phyloP scores from a whole-genome alignment of 2,113 vertebrate species.

The Callospermophilus lateralis region DNA sequence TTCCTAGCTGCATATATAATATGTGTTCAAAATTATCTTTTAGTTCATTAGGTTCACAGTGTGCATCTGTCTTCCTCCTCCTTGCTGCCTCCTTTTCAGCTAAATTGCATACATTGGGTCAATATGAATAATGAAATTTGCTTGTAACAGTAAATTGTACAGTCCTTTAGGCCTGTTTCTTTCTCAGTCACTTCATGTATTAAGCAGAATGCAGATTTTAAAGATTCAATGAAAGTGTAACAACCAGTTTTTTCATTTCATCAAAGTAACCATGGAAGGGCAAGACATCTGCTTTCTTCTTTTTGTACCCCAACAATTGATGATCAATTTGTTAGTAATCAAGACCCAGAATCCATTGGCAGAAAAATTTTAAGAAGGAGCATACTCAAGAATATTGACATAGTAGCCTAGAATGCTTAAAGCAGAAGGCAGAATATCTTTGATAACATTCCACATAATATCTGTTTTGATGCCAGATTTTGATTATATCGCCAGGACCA shows the following conservation, averaged over 20 bases:
- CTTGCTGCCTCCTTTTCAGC: not conserved
- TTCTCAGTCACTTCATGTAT: not conserved
- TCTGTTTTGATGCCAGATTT: not conserved
- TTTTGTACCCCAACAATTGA: conserved; percentile 10
- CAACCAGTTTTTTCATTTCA: not conserved
- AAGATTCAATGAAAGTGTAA: not conserved
- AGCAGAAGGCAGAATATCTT: not conserved
- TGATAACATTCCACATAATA: conserved; percentile 18
- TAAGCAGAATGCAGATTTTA: conserved; percentile 24
- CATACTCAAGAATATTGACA: not conserved
- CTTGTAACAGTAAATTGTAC: not conserved
- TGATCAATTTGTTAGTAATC: conserved; percentile 10
- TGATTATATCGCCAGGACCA: not conserved
- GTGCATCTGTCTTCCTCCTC: not conserved
- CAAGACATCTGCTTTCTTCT: not conserved
- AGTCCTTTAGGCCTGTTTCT: not conserved
- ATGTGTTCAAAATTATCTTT: not conserved
- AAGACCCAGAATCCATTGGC: not conserved
- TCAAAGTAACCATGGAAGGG: not conserved
- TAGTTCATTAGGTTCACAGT: not conserved
- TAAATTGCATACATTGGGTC: not conserved
- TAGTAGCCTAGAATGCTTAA: not conserved
- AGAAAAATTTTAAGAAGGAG: not conserved
- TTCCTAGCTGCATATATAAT: not conserved
- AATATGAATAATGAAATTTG: not conserved